Evolutionary conservation across 1,140 invertebrate species (phyloP).

Genomic region (Cardiocondyla obscurior): DNA sequence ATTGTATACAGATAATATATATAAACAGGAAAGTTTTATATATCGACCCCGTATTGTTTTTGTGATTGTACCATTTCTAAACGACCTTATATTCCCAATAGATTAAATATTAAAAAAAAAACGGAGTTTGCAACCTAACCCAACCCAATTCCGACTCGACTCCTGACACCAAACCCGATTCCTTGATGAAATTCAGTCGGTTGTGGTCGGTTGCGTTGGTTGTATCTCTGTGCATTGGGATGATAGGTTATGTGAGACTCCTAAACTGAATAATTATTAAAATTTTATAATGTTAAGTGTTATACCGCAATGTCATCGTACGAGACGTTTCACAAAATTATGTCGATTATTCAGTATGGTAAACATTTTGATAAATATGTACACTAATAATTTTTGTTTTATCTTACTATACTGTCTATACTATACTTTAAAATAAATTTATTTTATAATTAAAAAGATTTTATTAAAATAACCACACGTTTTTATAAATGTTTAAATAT

Average conservation of each 20-base stretch:
- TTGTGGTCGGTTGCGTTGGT: too few species aligned
- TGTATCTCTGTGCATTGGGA: too few species aligned
- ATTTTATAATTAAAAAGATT: too few species aligned
- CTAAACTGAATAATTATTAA: too few species aligned
- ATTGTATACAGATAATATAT: slow-evolving; percentile 70
- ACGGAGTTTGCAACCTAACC: too few species aligned
- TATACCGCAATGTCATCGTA: background rate
- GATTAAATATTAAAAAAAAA: too few species aligned
- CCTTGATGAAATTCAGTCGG: too few species aligned
- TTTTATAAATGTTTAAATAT: background rate
- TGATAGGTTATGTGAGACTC: too few species aligned
- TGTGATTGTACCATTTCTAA: background rate
- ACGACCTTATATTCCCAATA: background rate
- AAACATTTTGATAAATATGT: slow-evolving; percentile 10
- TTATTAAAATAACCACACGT: too few species aligned
- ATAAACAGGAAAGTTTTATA: slow-evolving; percentile 71
- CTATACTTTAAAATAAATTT: background rate
- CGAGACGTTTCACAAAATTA: background rate
- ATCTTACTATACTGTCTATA: too few species aligned
- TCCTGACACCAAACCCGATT: too few species aligned
- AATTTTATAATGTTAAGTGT: background rate
- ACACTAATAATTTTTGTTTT: background rate
- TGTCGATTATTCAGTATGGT: background rate
- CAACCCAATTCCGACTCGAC: too few species aligned
- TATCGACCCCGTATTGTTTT: slow-evolving; percentile 55